Evolutionary conservation across 2,888 invertebrate genomes (phyloP), one percentile per base, ranked within the genome.

Genomic region (Laothoe populi): DNA sequence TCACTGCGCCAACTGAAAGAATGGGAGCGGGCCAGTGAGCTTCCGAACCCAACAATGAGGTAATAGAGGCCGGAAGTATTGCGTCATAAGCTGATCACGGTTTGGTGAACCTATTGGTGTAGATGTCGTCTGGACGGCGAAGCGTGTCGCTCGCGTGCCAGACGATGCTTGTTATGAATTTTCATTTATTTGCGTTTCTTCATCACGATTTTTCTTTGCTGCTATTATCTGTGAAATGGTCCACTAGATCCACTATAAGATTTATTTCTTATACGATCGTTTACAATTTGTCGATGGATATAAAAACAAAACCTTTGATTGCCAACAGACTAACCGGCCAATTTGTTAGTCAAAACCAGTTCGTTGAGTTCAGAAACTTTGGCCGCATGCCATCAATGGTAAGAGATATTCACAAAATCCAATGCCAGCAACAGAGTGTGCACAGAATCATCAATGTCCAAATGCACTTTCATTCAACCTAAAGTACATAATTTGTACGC

Each of bases 1-100:
- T 92, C 92, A 92, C 92, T 90, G 84, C 74, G 79, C 72, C 69
- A 79, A 75, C 90, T 89, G 88, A 90, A 91, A 90, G 88, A 92
- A 90, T 90, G 88, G 90, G 90, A 91, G 82, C 90, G 83, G 83
- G 78, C 83, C 84, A 81, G 77, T 79, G 80, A 82, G 86, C 87
- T 86, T 89, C 86, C 83, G 86, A 87, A 83, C 86, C 88, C 84
- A 88, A 81, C 83, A 86, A 86, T 91, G 90, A 88, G 85, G 90
- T 82, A 91, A 90, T 82, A 78, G 82, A 81, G 79, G 74, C 86
- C 90, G 90, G 90, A 91, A 88, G 80, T 69, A 68, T 91, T 91
- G 75, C 87, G 73, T 90, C 87, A 90, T 72, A 68, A 73, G 74
- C 73, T 72, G 82, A 87, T 85, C 84, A 84, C 84, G 79, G 78